A percentile compares a stretch with the other conserved stretches of the same genome.
Conservation (phyloP, 1,140 invertebrate species). For the Ceratina australensis region DNA sequence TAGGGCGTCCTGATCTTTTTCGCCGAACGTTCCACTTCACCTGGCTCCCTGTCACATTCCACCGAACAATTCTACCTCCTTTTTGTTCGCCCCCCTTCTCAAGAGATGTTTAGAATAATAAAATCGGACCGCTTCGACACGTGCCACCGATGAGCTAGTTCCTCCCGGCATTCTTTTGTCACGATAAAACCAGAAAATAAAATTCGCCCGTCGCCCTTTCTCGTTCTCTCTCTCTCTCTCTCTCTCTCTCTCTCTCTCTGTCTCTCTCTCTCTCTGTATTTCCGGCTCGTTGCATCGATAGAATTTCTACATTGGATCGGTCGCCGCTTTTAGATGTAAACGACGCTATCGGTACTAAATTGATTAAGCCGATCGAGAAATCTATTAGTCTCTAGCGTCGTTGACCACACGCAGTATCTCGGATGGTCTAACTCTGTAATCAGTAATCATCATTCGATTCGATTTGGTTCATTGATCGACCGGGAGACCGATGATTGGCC, state of each 20-base stretch:
- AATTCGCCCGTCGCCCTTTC: no score
- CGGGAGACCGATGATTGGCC: conserved; percentile 65
- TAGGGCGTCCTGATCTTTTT: conserved; percentile 61
- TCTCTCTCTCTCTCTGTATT: no score
- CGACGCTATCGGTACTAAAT: conserved; percentile 13
- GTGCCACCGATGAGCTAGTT: conserved; percentile 16
- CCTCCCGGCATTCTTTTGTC: background rate
- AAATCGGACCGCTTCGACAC: conserved; percentile 45
- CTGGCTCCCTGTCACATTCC: conserved; percentile 59
- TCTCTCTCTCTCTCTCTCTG: no score
- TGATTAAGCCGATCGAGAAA: conserved; percentile 10
- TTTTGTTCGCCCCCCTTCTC: conserved; percentile 12
- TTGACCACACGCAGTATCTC: background rate
- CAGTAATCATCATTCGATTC: conserved; percentile 61
- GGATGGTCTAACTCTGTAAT: conserved; percentile 60
- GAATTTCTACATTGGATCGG: no score
- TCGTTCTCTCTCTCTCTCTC: background rate
- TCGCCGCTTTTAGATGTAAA: background rate
- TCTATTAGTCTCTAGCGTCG: background rate
- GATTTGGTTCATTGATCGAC: conserved; percentile 64
- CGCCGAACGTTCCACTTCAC: conserved; percentile 56
- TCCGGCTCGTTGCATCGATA: no score
- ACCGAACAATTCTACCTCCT: conserved; percentile 29
- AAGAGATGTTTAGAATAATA: conserved; percentile 53
- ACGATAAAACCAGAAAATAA: background rate